Base-by-base conservation (phyloP, 2,113 vertebrate genomes). In the Puntigrus tetrazona region DNA sequence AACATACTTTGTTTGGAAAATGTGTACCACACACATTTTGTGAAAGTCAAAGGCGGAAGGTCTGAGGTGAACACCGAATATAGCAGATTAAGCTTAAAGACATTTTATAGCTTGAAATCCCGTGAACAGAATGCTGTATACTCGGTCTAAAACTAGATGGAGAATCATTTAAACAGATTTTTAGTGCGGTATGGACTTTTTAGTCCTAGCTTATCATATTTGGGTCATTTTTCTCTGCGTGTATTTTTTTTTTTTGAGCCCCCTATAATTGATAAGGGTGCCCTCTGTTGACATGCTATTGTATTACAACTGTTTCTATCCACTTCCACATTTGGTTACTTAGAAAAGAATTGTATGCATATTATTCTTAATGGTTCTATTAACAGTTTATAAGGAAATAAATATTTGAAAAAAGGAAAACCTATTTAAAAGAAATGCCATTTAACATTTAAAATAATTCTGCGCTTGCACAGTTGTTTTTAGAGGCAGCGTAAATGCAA, bases 281-380 rank as follows among this genome's bases (percentile, higher is more conserved):
- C 89, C 90, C 88, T 89, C 90, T 89, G 78, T 87, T 89, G 90
- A 81, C 47, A 27, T 75, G 55, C 78, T 41, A 7, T 20, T 36
- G 76, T 67, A 86, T 70, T 86, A 82, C 86, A 85, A 16, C 4
- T 70, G 25, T 75, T 86, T 79, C 22, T n/a, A 3, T 36, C 31
- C 18, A 25, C 52, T 55, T 55, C 22, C 20, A 55, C 52, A 4
- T 22, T 50, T 55, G 22, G 52, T n/a, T 55, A 55, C 20, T 22
- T 55, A 20, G 18, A 69, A 9, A 36, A 65, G 2, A 20, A 20
- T 11, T 65, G 7, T 18, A 8, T 31, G 8, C 6, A 67, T 34
- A 34, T 67, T 67, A 34, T 65, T 65, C 5, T 65, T 65, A 34
- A 65, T 18, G 6, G 29, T 34, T 65, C 7, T 14, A 20, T 14